A percentile compares a stretch with the other conserved stretches of the same genome.
These are phyloP conservation scores for Cryptocephalus primarius DNA, from an alignment of 2,888 invertebrate genomes.

Conservation along the genomic window DNA sequence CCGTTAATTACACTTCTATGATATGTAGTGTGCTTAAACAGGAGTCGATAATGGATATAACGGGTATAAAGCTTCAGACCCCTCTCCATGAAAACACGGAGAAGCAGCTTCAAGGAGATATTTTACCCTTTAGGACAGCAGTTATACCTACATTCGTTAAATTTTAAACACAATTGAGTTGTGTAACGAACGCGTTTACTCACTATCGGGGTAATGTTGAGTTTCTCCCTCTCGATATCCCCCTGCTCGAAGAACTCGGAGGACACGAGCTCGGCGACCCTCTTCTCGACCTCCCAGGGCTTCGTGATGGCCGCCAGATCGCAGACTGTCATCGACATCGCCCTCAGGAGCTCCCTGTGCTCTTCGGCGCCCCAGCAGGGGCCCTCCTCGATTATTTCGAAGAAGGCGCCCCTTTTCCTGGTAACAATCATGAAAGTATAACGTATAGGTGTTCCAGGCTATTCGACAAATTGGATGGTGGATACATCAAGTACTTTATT, in stretches of 20 bases:
- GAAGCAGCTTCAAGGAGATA: too few relatives aligned
- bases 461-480: too few relatives aligned
- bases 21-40: too few relatives aligned
- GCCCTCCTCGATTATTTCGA: slow-evolving; percentile 54
- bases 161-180: too few relatives aligned
- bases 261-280: slow-evolving; percentile 85
- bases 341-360: slow-evolving; percentile 70
- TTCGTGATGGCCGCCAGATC: slow-evolving; percentile 91
- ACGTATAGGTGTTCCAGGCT: too few relatives aligned
- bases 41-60: too few relatives aligned
- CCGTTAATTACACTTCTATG: too few relatives aligned
- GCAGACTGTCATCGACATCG: slow-evolving; percentile 93
- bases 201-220: slow-evolving; percentile 84
- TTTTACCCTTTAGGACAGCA: too few relatives aligned
- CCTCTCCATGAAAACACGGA: too few relatives aligned
- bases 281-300: slow-evolving; percentile 85
- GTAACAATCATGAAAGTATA: slow-evolving; percentile 15
- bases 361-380: slow-evolving; percentile 61
- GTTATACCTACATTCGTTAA: too few relatives aligned
- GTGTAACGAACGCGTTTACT: slow-evolving; percentile 35
- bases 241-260: slow-evolving; percentile 92
- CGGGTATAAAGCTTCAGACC: too few relatives aligned
- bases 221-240: slow-evolving; percentile 77
- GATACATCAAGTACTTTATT: too few relatives aligned
- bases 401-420: slow-evolving; percentile 81